Base-by-base conservation (phyloP, 2,888 invertebrate species). In the Drosophila atripex region DNA sequence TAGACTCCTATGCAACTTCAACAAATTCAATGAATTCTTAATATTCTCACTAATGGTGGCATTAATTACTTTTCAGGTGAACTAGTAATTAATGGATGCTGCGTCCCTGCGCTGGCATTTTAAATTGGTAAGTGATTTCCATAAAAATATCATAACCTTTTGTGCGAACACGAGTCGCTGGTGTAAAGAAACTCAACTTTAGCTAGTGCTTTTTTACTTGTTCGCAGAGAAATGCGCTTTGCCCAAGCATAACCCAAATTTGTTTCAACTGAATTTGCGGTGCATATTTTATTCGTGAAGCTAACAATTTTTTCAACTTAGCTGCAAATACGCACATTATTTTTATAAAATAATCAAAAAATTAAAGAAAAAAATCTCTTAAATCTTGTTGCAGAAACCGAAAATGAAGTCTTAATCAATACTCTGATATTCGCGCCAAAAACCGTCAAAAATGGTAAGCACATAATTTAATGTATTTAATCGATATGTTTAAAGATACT, bases 231-330 rank as follows among this genome's bases (percentile, higher is more conserved):
- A 90, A 61, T 45, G 68, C 69, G 47, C 74, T 80, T 87, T 77
- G 75, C 83, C 64, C 90, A 90, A 91, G 91, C 90, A 91, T 83
- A 90, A 90, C 90, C 88, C 89, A 90, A 88, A 79, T 79, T 78
- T 65, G n/a, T 45, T 18, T 18, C 47, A n/a, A 28, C 51, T 59
- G 46, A 75, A 77, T 88, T 90, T 91, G 90, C 89, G 88, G 91
- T 86, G 90, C 90, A 88, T 90, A 90, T 89, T 85, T 71, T 75
- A 60, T 78, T 78, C 46, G 89, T 64, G 75, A 83, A 87, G 85
- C 54, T 66, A 5, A 85, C 87, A 84, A 30, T 43, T 56, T 3
- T 14, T 6, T 3, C 3, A 1, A 39, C 9, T 9, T 39, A 3
- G 0, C 0, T 38, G 38, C 38, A 32, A 1, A 1, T 2, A 32